phyloP scores from a whole-genome alignment of 2,888 invertebrate genomes.

The Amphimallon solstitiale region DNA sequence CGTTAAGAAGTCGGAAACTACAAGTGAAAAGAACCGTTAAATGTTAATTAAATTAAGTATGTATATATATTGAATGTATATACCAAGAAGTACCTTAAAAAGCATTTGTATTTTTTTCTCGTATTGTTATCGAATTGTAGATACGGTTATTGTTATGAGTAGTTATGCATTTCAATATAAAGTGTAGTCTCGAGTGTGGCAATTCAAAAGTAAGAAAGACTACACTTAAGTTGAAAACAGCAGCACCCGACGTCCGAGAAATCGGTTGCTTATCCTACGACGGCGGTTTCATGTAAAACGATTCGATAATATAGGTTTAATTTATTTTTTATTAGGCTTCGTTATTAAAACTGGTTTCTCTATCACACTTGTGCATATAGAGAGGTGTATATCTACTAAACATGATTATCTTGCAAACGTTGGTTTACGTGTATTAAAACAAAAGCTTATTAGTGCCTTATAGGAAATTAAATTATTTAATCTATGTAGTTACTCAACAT shows the following conservation, averaged over 20 bases:
- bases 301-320: conserved; percentile 17
- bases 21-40: too few relatives aligned
- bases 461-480: too few relatives aligned
- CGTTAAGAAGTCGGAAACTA: too few relatives aligned
- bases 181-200: background rate
- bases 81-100: background rate
- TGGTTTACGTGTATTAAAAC: conserved; percentile 22
- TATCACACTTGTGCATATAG: background rate
- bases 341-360: conserved; percentile 20
- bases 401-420: conserved; percentile 7
- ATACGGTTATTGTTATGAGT: background rate
- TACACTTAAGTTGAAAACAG: background rate
- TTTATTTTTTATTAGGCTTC: conserved; percentile 28
- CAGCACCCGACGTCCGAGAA: background rate
- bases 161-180: background rate
- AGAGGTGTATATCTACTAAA: background rate
- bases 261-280: conserved; percentile 1
- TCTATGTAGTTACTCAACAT: too few relatives aligned
- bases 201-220: background rate
- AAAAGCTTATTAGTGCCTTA: conserved; percentile 28
- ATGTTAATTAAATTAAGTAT: too few relatives aligned
- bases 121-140: background rate
- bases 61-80: too few relatives aligned
- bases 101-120: background rate
- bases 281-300: conserved; percentile 21